These are phyloP conservation scores for Peromyscus californicus DNA, from an alignment of 2,113 vertebrate genomes.

Conservation along the genomic window DNA sequence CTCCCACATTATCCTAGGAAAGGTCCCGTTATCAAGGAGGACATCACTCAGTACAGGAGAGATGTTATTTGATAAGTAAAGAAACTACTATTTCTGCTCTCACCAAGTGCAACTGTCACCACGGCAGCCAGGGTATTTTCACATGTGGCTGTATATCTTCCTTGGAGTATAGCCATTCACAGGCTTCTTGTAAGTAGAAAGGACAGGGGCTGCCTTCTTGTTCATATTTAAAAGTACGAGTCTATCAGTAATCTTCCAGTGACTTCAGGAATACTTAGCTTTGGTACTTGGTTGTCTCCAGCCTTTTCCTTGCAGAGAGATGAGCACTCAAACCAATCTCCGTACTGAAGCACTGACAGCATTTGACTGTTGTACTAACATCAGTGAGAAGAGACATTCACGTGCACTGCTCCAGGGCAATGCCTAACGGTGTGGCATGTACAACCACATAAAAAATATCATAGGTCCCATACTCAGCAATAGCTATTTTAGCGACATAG, in stretches of 20 bases:
- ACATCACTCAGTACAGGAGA: not conserved
- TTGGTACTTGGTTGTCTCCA: constrained; percentile 74
- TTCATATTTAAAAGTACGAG: constrained; percentile 77
- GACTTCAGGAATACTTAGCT: constrained; percentile 79
- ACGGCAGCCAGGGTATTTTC: not conserved
- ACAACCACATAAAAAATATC: constrained; percentile 80
- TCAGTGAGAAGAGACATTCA: constrained; percentile 79
- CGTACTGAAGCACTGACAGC: constrained; percentile 80
- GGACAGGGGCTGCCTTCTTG: constrained; percentile 45
- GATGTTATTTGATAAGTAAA: not conserved
- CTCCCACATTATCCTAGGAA: not conserved
- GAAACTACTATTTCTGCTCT: not conserved
- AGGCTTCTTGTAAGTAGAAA: constrained; percentile 24
- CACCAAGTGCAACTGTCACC: not conserved
- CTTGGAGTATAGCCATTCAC: not conserved
- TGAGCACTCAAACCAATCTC: constrained; percentile 80
- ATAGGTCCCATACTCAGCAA: constrained; percentile 65
- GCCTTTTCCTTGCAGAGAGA: constrained; percentile 53
- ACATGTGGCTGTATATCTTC: not conserved
- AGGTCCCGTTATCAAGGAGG: not conserved
- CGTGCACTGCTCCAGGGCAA: constrained; percentile 69
- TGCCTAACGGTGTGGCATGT: constrained; percentile 68
- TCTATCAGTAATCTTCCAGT: constrained; percentile 67
- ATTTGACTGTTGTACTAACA: constrained; percentile 82
- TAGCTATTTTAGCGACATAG: constrained; percentile 88